These are phyloP conservation scores for Rhopalosiphum nymphaeae DNA, from an alignment of 2,888 invertebrate species.

Conservation along the genomic window DNA sequence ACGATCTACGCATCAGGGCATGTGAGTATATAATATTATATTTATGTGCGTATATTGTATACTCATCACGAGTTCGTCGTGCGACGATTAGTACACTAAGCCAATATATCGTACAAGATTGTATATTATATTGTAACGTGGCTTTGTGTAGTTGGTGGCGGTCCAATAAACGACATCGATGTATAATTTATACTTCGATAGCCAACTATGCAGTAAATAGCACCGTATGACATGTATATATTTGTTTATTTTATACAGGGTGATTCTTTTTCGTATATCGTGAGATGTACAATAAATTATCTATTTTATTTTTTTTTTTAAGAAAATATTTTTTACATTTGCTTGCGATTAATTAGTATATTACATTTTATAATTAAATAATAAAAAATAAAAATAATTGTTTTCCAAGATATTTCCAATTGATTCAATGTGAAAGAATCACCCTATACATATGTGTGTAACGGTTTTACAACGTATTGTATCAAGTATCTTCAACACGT, in stretches of 20 bases:
- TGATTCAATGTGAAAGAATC: neutral
- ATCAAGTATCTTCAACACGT: neutral
- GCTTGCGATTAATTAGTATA: neutral
- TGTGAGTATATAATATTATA: conserved; percentile 75
- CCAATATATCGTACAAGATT: neutral
- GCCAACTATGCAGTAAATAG: neutral
- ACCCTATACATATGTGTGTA: neutral
- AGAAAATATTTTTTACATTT: neutral
- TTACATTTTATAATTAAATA: neutral
- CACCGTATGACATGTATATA: neutral
- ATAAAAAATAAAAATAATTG: neutral
- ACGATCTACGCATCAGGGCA: conserved; percentile 94
- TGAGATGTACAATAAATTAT: neutral
- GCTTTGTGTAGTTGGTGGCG: neutral
- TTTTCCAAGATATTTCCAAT: neutral
- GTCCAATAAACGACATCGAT: neutral
- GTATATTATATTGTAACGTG: neutral
- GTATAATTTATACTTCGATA: neutral
- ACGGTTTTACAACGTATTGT: neutral
- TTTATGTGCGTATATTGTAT: neutral
- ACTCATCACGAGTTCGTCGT: neutral
- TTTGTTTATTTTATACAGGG: neutral
- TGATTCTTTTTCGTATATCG: neutral
- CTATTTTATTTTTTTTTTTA: neutral
- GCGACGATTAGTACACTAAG: neutral